These are phyloP conservation scores for Microplitis deprimator DNA, from an alignment of 2,888 invertebrate species.

Conservation along the genomic window DNA sequence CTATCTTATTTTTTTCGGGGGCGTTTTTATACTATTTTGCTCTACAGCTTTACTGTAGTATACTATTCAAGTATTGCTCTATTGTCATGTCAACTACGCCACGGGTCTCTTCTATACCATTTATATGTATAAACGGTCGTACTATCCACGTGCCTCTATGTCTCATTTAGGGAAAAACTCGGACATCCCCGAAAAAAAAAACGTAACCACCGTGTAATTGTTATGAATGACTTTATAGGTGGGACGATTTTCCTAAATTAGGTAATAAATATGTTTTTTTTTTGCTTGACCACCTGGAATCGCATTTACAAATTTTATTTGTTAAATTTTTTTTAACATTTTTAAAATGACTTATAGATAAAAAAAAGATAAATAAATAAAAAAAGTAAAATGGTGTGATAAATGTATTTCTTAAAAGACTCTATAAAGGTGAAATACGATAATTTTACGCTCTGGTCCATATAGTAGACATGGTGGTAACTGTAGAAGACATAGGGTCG, in stretches of 20 bases:
- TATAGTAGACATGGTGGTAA: conserved; percentile 36
- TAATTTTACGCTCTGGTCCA: conserved; percentile 49
- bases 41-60: not conserved
- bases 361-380: not conserved
- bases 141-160: conserved; percentile 48
- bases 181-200: conserved; percentile 44
- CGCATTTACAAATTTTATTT: not conserved
- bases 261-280: not conserved
- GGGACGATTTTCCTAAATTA: not conserved
- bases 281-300: not conserved
- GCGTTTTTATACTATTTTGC: conserved; percentile 9
- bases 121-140: conserved; percentile 15
- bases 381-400: not conserved
- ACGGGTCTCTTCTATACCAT: conserved; percentile 21
- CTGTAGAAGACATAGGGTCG: conserved; percentile 49
- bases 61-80: not conserved
- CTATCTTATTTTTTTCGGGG: conserved; percentile 3
- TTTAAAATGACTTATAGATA: not conserved
- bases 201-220: conserved; percentile 56
- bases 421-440: conserved; percentile 32
- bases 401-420: not conserved
- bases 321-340: not conserved
- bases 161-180: conserved; percentile 62
- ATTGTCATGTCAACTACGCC: conserved; percentile 26
- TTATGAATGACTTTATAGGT: conserved; percentile 41